A percentile compares a stretch with the other conserved stretches of the same genome.
phyloP scores from a whole-genome alignment of 2,888 invertebrate species.

The Rotaria socialis region DNA sequence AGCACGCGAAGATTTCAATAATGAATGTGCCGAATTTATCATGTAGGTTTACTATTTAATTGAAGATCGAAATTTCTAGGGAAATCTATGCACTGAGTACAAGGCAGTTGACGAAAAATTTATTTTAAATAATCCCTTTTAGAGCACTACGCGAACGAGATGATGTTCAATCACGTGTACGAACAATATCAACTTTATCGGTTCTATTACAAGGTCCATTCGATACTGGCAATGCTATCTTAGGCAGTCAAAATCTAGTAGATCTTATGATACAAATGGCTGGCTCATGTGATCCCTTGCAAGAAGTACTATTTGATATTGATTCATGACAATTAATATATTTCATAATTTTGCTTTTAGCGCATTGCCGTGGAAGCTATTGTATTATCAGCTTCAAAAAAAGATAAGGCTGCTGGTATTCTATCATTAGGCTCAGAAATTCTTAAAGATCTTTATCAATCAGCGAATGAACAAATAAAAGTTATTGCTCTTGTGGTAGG shows the following conservation, averaged over 20 bases:
- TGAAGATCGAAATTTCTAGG: no score
- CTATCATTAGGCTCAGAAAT: slow-evolving; percentile 83
- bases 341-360: slow-evolving; percentile 57
- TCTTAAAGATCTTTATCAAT: slow-evolving; percentile 83
- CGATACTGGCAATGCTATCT: slow-evolving; percentile 77
- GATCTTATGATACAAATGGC: slow-evolving; percentile 97
- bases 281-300: slow-evolving; percentile 76
- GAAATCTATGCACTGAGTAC: no score
- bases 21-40: background rate
- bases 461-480: slow-evolving; percentile 80
- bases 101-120: no score
- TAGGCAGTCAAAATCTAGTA: slow-evolving; percentile 70
- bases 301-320: slow-evolving; percentile 62
- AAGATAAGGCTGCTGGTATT: slow-evolving; percentile 86
- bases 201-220: slow-evolving; percentile 68
- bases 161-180: slow-evolving; percentile 33
- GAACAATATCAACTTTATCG: background rate
- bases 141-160: slow-evolving; percentile 27
- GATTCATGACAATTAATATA: background rate
- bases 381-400: slow-evolving; percentile 90
- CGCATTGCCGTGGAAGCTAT: slow-evolving; percentile 92
- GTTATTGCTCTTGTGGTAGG: slow-evolving; percentile 65
- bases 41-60: background rate
- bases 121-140: background rate
- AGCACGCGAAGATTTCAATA: slow-evolving; percentile 52